A percentile compares a stretch with the other conserved stretches of the same genome.
Conservation (phyloP, 2,888 invertebrate genomes). For the Melikaiella ostensackeni region DNA sequence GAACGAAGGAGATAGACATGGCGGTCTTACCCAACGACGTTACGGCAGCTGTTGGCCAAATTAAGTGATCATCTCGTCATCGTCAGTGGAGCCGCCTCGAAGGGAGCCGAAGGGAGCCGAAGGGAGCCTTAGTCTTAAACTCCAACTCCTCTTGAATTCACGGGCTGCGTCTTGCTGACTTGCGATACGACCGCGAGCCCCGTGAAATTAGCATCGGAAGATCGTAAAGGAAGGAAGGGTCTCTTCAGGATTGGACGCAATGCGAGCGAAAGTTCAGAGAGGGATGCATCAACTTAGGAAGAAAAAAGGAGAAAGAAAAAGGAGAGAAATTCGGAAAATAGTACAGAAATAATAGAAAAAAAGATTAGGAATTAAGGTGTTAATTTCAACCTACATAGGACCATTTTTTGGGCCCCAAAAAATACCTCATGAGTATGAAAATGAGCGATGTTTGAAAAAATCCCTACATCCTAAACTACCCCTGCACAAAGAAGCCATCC, state of each 20-base stretch:
- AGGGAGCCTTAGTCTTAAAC: conserved; percentile 59
- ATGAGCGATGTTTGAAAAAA: too few relatives aligned
- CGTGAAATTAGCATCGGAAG: conserved; percentile 76
- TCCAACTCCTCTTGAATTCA: conserved; percentile 46
- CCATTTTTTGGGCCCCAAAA: too few relatives aligned
- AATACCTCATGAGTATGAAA: too few relatives aligned
- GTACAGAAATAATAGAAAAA: background rate
- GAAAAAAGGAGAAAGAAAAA: conserved; percentile 22
- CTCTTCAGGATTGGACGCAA: conserved; percentile 61
- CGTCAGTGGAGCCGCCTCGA: conserved; percentile 74
- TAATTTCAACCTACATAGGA: too few relatives aligned
- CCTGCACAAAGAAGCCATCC: too few relatives aligned
- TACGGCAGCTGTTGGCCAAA: conserved; percentile 77
- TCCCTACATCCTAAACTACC: too few relatives aligned
- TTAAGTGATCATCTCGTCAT: conserved; percentile 77
- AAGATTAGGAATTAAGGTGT: too few relatives aligned
- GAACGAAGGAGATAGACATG: conserved; percentile 52
- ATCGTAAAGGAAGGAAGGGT: conserved; percentile 71
- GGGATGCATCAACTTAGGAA: conserved; percentile 34
- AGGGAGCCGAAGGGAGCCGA: too few relatives aligned
- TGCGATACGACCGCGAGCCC: conserved; percentile 69
- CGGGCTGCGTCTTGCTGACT: conserved; percentile 54
- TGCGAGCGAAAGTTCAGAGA: conserved; percentile 49
- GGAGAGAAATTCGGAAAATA: conserved; percentile 20
- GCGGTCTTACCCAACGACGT: conserved; percentile 58